Evolutionary conservation across 1,140 invertebrate genomes (phyloP).

Genomic region (Agraylea sexmaculata): DNA sequence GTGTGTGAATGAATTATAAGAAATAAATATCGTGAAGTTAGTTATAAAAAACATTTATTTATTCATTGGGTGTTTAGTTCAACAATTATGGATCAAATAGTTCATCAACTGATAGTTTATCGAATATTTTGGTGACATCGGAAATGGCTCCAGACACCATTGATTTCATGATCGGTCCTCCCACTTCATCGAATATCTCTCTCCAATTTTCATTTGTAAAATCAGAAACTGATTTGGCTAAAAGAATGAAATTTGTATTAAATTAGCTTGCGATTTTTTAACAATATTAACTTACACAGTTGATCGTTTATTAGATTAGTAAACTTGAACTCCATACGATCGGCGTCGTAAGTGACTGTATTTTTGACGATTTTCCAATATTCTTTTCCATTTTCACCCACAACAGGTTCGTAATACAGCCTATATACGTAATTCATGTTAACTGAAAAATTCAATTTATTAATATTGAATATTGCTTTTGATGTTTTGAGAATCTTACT

Average conservation of each 20-base stretch:
- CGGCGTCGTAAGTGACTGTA: conserved; percentile 23
- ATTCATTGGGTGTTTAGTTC: not conserved
- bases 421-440: conserved; percentile 3
- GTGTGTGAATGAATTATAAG: too few relatives aligned
- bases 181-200: conserved; percentile 31
- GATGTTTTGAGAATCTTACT: conserved; percentile 25
- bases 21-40: too few relatives aligned
- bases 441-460: conserved; percentile 10
- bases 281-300: not conserved
- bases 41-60: not conserved
- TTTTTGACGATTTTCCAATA: conserved; percentile 28
- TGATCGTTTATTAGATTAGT: conserved; percentile 31
- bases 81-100: conserved; percentile 1
- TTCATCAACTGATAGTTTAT: conserved; percentile 7
- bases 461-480: not conserved
- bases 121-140: conserved; percentile 18
- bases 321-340: conserved; percentile 26
- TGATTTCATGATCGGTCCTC: conserved; percentile 28
- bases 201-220: conserved; percentile 33
- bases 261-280: not conserved
- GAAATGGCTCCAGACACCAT: conserved; percentile 25
- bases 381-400: conserved; percentile 19
- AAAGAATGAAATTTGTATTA: conserved; percentile 8
- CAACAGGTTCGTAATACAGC: conserved; percentile 14
- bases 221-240: conserved; percentile 27